These are phyloP conservation scores for Macrotrachela quadricornifera DNA, from an alignment of 1,140 invertebrate species.

Conservation along the genomic window DNA sequence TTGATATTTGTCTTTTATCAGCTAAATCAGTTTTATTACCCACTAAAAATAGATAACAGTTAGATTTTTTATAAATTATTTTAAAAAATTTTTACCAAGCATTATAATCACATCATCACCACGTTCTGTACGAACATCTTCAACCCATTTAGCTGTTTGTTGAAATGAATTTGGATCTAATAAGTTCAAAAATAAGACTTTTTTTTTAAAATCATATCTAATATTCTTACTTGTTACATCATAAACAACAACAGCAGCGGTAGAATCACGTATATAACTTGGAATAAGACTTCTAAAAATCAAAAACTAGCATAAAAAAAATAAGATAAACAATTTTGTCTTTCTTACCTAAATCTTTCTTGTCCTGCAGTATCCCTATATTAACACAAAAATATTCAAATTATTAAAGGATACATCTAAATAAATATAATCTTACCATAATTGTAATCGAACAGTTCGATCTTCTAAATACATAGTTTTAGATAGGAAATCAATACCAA, in stretches of 20 bases:
- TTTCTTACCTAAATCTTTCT: no score
- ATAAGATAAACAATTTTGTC: no score
- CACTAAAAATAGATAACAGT: constrained; percentile 37
- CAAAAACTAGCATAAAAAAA: no score
- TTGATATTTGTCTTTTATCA: constrained; percentile 78
- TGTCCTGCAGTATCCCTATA: constrained; percentile 32
- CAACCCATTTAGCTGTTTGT: constrained; percentile 99
- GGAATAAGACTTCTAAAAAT: constrained; percentile 67
- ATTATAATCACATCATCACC: constrained; percentile 99
- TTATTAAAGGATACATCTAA: no score
- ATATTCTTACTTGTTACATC: constrained; percentile 71
- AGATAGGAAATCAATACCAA: constrained; percentile 98
- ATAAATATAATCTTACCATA: constrained; percentile 50
- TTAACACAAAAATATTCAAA: no score
- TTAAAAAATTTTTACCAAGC: constrained; percentile 33
- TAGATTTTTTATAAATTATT: no score
- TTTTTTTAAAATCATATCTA: no score
- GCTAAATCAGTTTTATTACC: constrained; percentile 99
- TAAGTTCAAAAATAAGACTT: neutral
- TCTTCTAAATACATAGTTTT: constrained; percentile 99
- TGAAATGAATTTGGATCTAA: constrained; percentile 80
- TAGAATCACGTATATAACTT: constrained; percentile 95
- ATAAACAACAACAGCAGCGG: constrained; percentile 97
- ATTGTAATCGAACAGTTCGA: constrained; percentile 82
- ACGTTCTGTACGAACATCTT: constrained; percentile 93